Evolutionary conservation across 1,140 invertebrate genomes (phyloP).

Genomic region (Hypothenemus hampei): DNA sequence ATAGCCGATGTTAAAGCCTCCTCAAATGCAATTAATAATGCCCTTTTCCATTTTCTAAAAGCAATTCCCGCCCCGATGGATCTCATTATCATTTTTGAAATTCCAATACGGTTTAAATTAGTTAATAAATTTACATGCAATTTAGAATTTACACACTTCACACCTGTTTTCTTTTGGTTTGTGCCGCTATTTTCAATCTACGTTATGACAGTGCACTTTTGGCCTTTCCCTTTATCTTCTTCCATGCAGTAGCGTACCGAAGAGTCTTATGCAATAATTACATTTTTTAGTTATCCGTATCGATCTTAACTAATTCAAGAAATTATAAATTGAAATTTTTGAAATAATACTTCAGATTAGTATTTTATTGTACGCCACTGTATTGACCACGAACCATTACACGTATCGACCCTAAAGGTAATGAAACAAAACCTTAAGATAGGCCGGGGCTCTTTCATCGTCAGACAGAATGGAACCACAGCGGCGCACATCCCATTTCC

Average conservation of each 20-base stretch:
- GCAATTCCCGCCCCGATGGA: constrained; percentile 23
- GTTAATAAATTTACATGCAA: constrained; percentile 32
- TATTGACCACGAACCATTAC: background rate
- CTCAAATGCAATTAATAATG: constrained; percentile 27
- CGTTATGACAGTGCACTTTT: constrained; percentile 28
- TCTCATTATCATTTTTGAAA: constrained; percentile 30
- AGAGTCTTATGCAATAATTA: too few relatives aligned
- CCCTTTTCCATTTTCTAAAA: constrained; percentile 29
- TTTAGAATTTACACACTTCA: constrained; percentile 32
- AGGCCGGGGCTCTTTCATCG: background rate
- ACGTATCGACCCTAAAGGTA: background rate
- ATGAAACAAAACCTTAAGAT: constrained; percentile 18
- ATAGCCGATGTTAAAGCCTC: constrained; percentile 16
- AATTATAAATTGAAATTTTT: too few relatives aligned
- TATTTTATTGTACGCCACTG: constrained; percentile 2
- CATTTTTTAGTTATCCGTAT: too few relatives aligned
- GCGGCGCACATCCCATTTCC: constrained; percentile 14
- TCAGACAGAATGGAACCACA: constrained; percentile 22
- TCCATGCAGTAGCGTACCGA: constrained; percentile 16
- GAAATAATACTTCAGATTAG: too few relatives aligned
- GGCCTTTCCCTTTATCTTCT: constrained; percentile 23
- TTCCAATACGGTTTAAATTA: constrained; percentile 31
- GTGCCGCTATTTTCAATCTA: constrained; percentile 29
- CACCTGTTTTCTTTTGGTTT: constrained; percentile 27
- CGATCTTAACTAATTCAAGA: too few relatives aligned